Conservation (phyloP, 2,113 vertebrate genomes). For the Hemicordylus capensis region DNA sequence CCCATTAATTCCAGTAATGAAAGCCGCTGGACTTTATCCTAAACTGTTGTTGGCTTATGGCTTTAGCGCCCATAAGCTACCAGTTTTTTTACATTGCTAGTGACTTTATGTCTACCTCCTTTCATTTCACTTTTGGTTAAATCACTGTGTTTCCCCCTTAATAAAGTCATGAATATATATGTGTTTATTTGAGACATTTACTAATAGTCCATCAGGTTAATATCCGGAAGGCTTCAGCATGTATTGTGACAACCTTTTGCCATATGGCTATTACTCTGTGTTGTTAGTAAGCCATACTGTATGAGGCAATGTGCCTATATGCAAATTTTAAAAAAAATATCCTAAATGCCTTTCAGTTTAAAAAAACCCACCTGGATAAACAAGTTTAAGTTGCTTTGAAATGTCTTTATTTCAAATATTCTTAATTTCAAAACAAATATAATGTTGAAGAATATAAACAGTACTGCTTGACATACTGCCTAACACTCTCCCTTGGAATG, state of each 20-base stretch:
- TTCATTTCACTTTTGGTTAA: slow-evolving; percentile 23
- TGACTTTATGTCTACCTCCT: slow-evolving; percentile 46
- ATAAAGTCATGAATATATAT: slow-evolving; percentile 18
- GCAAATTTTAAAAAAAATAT: too few species aligned
- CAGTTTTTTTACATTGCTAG: neutral
- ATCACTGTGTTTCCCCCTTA: slow-evolving; percentile 45
- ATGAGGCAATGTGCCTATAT: slow-evolving; percentile 55
- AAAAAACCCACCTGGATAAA: accelerated
- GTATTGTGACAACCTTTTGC: slow-evolving; percentile 59
- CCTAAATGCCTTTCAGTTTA: too few species aligned
- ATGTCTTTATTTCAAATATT: neutral
- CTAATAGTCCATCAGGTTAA: slow-evolving; percentile 34
- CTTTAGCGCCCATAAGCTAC: neutral
- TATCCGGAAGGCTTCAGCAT: slow-evolving; percentile 56
- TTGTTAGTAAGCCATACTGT: slow-evolving; percentile 55
- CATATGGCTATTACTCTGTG: slow-evolving; percentile 58
- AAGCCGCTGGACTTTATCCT: neutral
- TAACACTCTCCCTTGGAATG: too few species aligned
- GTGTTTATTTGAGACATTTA: slow-evolving; percentile 57
- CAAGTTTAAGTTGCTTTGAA: neutral
- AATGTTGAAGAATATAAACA: too few species aligned
- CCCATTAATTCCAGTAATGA: neutral
- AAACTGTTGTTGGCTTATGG: neutral
- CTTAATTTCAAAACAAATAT: too few species aligned
- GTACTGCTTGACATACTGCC: too few species aligned